phyloP scores from a whole-genome alignment of 1,140 invertebrate genomes.

The Thalassaphorura encarpata region DNA sequence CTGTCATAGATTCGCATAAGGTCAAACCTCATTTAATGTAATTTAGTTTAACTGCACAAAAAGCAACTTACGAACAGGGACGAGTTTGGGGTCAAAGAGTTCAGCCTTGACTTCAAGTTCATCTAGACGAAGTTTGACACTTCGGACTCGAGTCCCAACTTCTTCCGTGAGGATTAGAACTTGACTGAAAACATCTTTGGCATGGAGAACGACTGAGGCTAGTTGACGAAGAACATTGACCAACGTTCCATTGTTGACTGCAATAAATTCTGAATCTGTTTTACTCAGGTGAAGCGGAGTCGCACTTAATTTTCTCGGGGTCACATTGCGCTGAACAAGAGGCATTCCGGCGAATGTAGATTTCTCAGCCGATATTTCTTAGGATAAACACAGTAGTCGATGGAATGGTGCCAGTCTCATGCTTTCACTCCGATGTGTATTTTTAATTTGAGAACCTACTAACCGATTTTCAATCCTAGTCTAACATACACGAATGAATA shows the following conservation, averaged over 20 bases:
- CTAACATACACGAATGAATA: no score
- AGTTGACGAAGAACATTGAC: slow-evolving; percentile 28
- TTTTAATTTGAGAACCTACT: no score
- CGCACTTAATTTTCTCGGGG: slow-evolving; percentile 20
- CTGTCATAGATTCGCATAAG: no score
- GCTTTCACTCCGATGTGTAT: no score
- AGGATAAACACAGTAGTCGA: no score
- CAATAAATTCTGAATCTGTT: slow-evolving; percentile 29
- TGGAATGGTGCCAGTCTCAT: no score
- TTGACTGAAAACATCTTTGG: slow-evolving; percentile 23
- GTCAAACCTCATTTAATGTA: no score
- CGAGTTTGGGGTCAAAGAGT: slow-evolving; percentile 30
- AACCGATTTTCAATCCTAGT: no score
- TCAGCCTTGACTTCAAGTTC: slow-evolving; percentile 31
- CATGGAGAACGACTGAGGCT: slow-evolving; percentile 26
- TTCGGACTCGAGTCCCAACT: slow-evolving; percentile 21
- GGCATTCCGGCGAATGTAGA: no score
- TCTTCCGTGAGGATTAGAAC: slow-evolving; percentile 20
- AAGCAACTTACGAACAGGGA: slow-evolving; percentile 34
- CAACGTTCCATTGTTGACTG: slow-evolving; percentile 29
- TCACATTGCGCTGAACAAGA: slow-evolving; percentile 21
- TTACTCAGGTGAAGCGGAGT: slow-evolving; percentile 22
- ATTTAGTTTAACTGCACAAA: no score
- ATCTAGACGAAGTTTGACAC: slow-evolving; percentile 28
- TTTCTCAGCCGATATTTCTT: no score